phyloP scores from a whole-genome alignment of 2,113 vertebrate genomes.

The Tonatia bakeri region DNA sequence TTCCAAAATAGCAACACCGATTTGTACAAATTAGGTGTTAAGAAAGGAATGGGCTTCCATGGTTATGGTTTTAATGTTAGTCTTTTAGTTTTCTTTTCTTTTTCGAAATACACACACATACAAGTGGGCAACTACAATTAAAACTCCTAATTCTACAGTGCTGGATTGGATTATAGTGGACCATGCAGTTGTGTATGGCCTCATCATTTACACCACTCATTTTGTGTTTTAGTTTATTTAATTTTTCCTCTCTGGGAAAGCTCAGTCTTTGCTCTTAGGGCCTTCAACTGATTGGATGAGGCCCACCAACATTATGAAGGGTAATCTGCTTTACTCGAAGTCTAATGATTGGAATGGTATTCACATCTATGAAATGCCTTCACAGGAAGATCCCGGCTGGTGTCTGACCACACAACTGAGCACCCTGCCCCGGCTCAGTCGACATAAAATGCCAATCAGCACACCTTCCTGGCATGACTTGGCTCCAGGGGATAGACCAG shows the following conservation, averaged over 20 bases:
- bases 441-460: not conserved
- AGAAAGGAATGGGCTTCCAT: not conserved
- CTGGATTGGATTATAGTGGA: not conserved
- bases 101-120: not conserved
- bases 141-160: not conserved
- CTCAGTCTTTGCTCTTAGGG: not conserved
- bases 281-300: not conserved
- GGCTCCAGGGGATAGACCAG: not conserved
- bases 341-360: not conserved
- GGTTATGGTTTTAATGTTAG: not conserved
- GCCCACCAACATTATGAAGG: too few relatives aligned
- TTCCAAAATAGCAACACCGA: not conserved
- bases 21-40: not conserved
- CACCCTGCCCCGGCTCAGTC: not conserved
- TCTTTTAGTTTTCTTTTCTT: not conserved
- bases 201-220: not conserved
- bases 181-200: not conserved
- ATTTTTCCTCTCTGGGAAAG: not conserved
- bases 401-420: not conserved
- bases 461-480: fast-evolving
- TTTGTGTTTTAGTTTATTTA: not conserved
- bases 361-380: not conserved
- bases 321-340: not conserved
- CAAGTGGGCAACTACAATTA: not conserved
- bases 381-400: not conserved